A percentile compares a stretch with the other conserved stretches of the same genome.
Evolutionary conservation across 1,140 invertebrate genomes (phyloP).

Genomic region (Artemia franciscana): DNA sequence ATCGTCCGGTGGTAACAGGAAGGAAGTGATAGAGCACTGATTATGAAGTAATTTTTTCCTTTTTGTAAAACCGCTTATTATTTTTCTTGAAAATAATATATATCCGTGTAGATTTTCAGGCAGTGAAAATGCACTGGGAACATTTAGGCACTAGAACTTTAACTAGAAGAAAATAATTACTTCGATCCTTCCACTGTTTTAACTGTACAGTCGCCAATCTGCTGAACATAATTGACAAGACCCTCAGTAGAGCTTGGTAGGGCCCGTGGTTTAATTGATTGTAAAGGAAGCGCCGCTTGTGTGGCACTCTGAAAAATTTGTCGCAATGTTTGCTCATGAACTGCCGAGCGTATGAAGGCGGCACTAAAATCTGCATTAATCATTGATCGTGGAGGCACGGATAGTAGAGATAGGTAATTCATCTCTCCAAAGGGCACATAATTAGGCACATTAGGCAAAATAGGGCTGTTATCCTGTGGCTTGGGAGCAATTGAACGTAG

Average conservation of each 20-base stretch:
- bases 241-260: conserved; percentile 4
- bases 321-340: conserved; percentile 5
- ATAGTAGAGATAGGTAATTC: conserved; percentile 9
- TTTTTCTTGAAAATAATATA: too few relatives aligned
- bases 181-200: neutral
- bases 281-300: neutral
- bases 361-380: conserved; percentile 2
- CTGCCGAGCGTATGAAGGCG: neutral
- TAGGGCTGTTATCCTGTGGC: neutral
- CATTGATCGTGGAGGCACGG: conserved; percentile 6
- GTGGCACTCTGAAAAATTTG: neutral
- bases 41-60: too few relatives aligned
- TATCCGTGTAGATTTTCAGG: too few relatives aligned
- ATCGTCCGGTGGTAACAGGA: too few relatives aligned
- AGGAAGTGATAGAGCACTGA: too few relatives aligned
- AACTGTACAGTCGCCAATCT: conserved; percentile 10
- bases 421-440: conserved; percentile 8
- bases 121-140: neutral
- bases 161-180: neutral
- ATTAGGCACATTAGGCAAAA: neutral
- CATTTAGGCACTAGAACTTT: neutral
- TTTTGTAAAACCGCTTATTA: too few relatives aligned
- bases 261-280: neutral
- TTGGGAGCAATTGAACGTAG: conserved; percentile 1
- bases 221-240: conserved; percentile 11